Evolutionary conservation across 2,888 invertebrate species (phyloP).

Genomic region (Pharmacophagus antenor): DNA sequence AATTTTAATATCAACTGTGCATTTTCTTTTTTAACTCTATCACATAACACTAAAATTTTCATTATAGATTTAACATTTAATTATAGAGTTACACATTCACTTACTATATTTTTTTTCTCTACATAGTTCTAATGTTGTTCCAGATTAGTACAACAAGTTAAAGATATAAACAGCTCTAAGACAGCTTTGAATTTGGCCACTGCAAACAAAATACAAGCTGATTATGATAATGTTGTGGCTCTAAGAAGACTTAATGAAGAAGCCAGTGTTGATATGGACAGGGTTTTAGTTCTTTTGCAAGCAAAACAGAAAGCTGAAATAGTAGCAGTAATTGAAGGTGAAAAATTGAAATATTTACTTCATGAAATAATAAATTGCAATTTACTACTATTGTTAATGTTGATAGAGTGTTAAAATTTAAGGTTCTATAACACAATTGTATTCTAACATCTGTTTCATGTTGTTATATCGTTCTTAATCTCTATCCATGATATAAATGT

Average conservation of each 20-base stretch:
- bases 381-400: no score
- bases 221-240: conserved; percentile 90
- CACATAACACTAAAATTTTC: no score
- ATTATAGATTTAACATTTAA: no score
- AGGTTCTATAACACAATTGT: no score
- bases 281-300: conserved; percentile 86
- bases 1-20: no score
- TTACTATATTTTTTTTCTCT: no score
- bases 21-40: no score
- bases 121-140: background rate
- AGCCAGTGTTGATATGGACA: conserved; percentile 88
- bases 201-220: conserved; percentile 88
- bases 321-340: conserved; percentile 44
- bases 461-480: no score
- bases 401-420: no score
- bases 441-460: no score
- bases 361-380: background rate
- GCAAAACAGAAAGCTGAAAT: conserved; percentile 70
- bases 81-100: no score
- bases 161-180: conserved; percentile 84
- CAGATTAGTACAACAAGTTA: conserved; percentile 89
- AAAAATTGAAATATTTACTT: background rate
- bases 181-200: conserved; percentile 80
- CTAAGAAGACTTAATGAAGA: conserved; percentile 88
- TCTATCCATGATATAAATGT: no score